Evolutionary conservation across 2,797 vertebrate species (phyloP), one percentile per base, ranked within the genome.

Genomic region (Garrulus glandarius): DNA sequence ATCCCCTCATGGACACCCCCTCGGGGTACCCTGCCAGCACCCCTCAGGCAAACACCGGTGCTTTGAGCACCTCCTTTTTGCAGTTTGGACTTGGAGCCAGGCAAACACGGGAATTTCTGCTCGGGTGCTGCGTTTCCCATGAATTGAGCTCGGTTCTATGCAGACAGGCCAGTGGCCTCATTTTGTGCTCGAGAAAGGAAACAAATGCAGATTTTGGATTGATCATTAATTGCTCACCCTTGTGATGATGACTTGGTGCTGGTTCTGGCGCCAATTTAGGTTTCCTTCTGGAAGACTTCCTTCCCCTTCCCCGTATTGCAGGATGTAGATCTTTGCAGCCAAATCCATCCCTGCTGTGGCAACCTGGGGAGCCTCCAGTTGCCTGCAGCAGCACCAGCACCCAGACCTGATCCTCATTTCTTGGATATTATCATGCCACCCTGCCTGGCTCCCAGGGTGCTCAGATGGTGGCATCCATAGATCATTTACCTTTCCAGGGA

Each of bases 191-290:
- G 0, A n/a, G 30, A 5, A 39, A 49, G 60, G 80, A 61, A 83
- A 50, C 10, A 61, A 75, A 5, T 1, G 11, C 21, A 71, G 39
- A 15, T 64, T 77, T 70, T 24, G 56, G 32, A n/a, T 50, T 77
- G 64, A 29, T 34, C 24, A 7, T 32, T 19, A 67, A n/a, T 63
- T 44, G 6, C 29, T 85, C 5, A 0, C 13, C 16, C 22, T 39
- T 59, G 18, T 3, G 4, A n/a, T 0, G 2, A 56, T 55, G 14
- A 6, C 14, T 59, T 30, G 27, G 17, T 5, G 18, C 43, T 23
- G 4, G 3, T 15, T 43, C 14, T 2, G 6, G 29, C 0, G 0
- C 21, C 0, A 3, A 1, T 10, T 63, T 36, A n/a, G 44, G 55
- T 82, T 89, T 84, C 57, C 46, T 86, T 43, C 34, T 69, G 30